A percentile compares a stretch with the other conserved stretches of the same genome.
These are phyloP conservation scores for Ochotona princeps DNA, from an alignment of 2,113 vertebrate genomes.

Conservation along the genomic window DNA sequence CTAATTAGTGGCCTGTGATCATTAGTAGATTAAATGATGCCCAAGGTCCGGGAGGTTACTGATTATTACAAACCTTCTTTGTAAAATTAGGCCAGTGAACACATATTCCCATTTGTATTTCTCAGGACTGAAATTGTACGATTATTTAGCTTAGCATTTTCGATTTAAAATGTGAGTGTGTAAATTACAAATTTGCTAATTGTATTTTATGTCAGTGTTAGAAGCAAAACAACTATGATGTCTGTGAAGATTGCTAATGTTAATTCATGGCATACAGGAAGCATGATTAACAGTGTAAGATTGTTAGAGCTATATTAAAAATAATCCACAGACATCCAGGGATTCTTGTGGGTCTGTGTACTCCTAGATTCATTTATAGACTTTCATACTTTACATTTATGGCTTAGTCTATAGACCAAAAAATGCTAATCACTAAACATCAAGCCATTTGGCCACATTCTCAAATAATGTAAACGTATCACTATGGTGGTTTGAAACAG, in stretches of 20 bases:
- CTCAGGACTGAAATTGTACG: not conserved
- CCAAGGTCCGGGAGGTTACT: not conserved
- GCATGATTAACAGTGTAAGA: not conserved
- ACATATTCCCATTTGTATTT: not conserved
- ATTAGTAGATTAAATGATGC: constrained; percentile 20
- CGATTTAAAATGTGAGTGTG: constrained; percentile 2
- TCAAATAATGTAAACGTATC: constrained; percentile 3
- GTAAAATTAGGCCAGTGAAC: not conserved
- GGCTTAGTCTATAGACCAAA: not conserved
- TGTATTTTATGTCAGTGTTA: not conserved
- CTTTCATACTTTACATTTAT: not conserved
- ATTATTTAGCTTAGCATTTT: constrained; percentile 5
- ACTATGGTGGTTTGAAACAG: not conserved
- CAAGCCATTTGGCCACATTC: not conserved
- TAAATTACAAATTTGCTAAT: constrained; percentile 19
- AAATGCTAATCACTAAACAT: not conserved
- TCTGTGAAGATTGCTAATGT: not conserved
- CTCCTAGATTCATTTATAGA: not conserved
- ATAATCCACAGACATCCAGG: not conserved
- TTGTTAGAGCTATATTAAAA: not conserved
- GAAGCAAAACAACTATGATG: constrained; percentile 13
- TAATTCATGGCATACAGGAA: not conserved
- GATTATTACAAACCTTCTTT: not conserved
- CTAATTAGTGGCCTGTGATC: constrained; percentile 9
- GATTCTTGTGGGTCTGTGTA: not conserved